Percentiles rank a stretch among this genome's conserved stretches.
phyloP scores from a whole-genome alignment of 2,113 vertebrate genomes.

The Choloepus hoffmanni region DNA sequence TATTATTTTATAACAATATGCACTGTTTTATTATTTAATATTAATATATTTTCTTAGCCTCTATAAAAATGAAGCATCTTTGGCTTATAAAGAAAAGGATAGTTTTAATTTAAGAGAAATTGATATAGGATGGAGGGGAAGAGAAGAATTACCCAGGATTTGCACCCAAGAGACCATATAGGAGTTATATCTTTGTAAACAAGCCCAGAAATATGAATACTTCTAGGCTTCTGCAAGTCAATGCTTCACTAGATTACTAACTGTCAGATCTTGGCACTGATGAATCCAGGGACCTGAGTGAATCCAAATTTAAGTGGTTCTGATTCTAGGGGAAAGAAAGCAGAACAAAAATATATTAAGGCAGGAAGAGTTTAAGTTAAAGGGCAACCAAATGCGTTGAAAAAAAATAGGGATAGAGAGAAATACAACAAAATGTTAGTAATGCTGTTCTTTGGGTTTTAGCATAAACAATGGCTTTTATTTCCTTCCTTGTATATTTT shows the following conservation, averaged over 20 bases:
- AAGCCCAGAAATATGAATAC: not conserved
- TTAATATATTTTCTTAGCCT: not conserved
- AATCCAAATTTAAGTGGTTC: conserved; percentile 25
- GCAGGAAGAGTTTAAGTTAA: not conserved
- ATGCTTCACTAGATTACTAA: not conserved
- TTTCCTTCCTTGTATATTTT: not conserved
- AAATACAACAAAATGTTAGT: conserved; percentile 19
- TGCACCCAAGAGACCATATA: not conserved
- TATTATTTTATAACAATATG: conserved; percentile 44
- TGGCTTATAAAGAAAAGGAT: not conserved
- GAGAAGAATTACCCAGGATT: not conserved
- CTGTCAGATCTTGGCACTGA: not conserved
- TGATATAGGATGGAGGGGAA: not conserved
- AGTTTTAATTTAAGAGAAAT: not conserved
- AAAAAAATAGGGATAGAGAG: not conserved
- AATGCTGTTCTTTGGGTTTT: not conserved
- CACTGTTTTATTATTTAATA: not conserved
- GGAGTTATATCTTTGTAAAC: not conserved
- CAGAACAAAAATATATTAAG: conserved; percentile 39
- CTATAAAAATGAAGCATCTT: not conserved
- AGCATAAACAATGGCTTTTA: conserved; percentile 17
- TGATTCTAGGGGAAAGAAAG: conserved; percentile 38
- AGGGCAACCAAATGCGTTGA: not conserved
- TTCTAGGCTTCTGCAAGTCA: not conserved
- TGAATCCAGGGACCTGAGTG: not conserved